phyloP scores from a whole-genome alignment of 2,888 invertebrate species.

The Tachina fera region DNA sequence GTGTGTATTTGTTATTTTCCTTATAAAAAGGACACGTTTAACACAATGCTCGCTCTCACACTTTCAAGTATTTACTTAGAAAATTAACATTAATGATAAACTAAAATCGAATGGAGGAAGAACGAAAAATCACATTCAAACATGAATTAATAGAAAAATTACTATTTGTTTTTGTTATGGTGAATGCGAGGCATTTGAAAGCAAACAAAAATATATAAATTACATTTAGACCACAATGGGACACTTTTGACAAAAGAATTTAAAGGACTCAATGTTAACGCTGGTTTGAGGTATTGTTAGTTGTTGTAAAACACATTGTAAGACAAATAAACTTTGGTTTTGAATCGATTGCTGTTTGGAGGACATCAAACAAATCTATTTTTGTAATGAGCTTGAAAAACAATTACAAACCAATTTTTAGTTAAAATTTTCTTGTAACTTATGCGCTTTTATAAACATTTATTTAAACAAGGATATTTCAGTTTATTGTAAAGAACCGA shows the following conservation, averaged over 20 bases:
- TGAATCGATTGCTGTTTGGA: slow-evolving; percentile 49
- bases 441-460: slow-evolving; percentile 69
- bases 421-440: slow-evolving; percentile 73
- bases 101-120: slow-evolving; percentile 36
- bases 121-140: slow-evolving; percentile 56
- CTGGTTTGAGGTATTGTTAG: slow-evolving; percentile 29
- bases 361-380: slow-evolving; percentile 61
- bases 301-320: slow-evolving; percentile 44
- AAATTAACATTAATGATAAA: slow-evolving; percentile 67
- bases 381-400: slow-evolving; percentile 67
- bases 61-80: slow-evolving; percentile 62
- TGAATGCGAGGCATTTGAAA: slow-evolving; percentile 30
- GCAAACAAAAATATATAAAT: slow-evolving; percentile 68
- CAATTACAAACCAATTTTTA: slow-evolving; percentile 73
- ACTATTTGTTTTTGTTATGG: slow-evolving; percentile 52
- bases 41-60: slow-evolving; percentile 60
- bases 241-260: slow-evolving; percentile 46
- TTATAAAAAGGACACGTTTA: slow-evolving; percentile 64
- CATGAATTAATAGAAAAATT: slow-evolving; percentile 69
- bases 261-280: slow-evolving; percentile 5
- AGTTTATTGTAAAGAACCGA: slow-evolving; percentile 26
- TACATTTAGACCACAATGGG: slow-evolving; percentile 40
- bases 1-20: slow-evolving; percentile 29
- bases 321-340: slow-evolving; percentile 65
- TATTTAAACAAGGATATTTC: slow-evolving; percentile 63